A percentile compares a stretch with the other conserved stretches of the same genome.
These are phyloP conservation scores for Pseudotriccus pelzelni DNA, from an alignment of 2,797 vertebrate genomes.

Conservation along the genomic window DNA sequence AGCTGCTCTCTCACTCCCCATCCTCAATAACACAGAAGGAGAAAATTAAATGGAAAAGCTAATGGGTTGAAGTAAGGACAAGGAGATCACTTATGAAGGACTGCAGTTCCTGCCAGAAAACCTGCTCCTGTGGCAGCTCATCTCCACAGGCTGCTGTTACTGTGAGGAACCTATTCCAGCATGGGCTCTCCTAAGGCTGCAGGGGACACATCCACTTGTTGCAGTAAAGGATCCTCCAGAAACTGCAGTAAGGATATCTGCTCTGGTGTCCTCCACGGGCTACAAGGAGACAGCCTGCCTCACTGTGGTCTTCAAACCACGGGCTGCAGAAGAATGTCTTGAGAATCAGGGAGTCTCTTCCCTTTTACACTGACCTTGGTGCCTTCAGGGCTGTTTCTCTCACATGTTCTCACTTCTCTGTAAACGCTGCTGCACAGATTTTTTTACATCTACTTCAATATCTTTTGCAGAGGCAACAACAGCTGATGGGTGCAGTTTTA, in stretches of 20 bases:
- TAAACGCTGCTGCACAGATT: not conserved
- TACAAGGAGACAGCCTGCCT: not conserved
- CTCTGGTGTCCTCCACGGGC: not conserved
- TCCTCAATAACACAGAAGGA: not conserved
- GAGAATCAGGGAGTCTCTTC: not conserved
- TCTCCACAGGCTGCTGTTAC: not conserved
- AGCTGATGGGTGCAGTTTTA: not conserved
- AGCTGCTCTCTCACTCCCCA: not conserved
- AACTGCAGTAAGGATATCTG: not conserved
- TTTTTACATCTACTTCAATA: not conserved
- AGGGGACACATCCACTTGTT: too few relatives aligned
- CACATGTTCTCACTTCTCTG: not conserved
- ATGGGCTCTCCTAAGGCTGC: not conserved
- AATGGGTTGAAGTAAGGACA: not conserved
- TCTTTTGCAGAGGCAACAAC: not conserved
- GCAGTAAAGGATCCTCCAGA: not conserved
- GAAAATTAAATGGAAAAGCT: not conserved
- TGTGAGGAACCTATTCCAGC: not conserved
- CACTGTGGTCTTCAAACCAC: not conserved
- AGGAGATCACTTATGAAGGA: not conserved
- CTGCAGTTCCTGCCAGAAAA: not conserved
- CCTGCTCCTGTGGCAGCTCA: not conserved
- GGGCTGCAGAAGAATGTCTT: not conserved
- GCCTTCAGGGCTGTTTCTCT: not conserved
- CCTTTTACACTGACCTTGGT: not conserved